Evolutionary conservation across 2,797 vertebrate genomes (phyloP).

Genomic region (Sardinella longiceps): DNA sequence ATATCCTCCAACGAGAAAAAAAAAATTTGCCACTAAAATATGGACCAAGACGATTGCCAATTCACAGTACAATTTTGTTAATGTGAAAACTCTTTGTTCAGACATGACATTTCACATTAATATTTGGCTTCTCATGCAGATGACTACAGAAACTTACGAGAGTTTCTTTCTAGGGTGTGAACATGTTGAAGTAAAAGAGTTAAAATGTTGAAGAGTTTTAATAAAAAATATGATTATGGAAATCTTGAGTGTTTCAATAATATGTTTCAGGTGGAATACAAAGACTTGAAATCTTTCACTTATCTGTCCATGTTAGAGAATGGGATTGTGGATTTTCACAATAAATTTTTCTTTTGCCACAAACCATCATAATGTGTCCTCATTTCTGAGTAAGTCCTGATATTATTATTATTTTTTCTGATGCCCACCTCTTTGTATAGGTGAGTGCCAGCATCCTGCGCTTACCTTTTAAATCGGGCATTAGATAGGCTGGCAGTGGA

Average conservation of each 20-base stretch:
- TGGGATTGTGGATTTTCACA: no score
- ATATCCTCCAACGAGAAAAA: not conserved
- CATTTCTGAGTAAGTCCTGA: not conserved
- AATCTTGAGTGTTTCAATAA: not conserved
- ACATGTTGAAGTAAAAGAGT: no score
- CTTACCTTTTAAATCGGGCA: constrained; percentile 63
- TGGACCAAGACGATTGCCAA: not conserved
- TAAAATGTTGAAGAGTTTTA: not conserved
- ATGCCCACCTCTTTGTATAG: constrained; percentile 40
- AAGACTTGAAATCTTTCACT: not conserved
- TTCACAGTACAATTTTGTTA: not conserved
- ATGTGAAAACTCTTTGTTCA: not conserved
- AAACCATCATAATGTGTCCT: not conserved
- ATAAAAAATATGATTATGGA: not conserved
- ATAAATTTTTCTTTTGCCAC: not conserved
- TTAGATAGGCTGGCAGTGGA: constrained; percentile 46
- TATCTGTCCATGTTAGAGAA: no score
- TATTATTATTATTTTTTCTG: not conserved
- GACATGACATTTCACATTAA: not conserved
- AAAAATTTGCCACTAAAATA: not conserved
- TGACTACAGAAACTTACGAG: not conserved
- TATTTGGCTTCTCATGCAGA: not conserved
- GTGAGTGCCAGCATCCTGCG: constrained; percentile 58
- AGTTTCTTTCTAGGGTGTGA: not conserved
- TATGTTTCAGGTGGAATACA: not conserved